Percentiles rank a stretch among this genome's conserved stretches.
phyloP scores from a whole-genome alignment of 2,113 vertebrate species.

The Diphyllodes magnificus region DNA sequence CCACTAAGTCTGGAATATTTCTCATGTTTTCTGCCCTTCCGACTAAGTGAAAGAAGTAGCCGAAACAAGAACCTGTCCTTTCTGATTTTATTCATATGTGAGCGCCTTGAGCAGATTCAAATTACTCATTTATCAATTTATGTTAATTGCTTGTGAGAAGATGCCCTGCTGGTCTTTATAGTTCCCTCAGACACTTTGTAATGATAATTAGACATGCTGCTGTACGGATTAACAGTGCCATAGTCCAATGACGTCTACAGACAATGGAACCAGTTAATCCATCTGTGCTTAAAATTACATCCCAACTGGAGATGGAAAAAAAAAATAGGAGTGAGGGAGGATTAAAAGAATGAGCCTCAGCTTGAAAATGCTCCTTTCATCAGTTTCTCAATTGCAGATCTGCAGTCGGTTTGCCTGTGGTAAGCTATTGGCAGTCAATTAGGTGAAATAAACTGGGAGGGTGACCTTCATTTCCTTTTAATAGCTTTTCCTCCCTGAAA shows the following conservation, averaged over 20 bases:
- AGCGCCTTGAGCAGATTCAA: slow-evolving; percentile 75
- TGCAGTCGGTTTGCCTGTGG: slow-evolving; percentile 75
- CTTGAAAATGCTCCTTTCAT: slow-evolving; percentile 83
- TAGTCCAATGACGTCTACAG: slow-evolving; percentile 75
- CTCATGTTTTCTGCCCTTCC: slow-evolving; percentile 66
- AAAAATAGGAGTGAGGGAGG: slow-evolving; percentile 73
- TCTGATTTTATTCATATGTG: slow-evolving; percentile 80
- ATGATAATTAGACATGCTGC: slow-evolving; percentile 89
- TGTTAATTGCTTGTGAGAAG: slow-evolving; percentile 91
- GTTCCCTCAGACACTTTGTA: slow-evolving; percentile 85
- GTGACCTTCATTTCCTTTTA: slow-evolving; percentile 96
- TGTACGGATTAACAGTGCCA: slow-evolving; percentile 80
- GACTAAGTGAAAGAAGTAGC: slow-evolving; percentile 61
- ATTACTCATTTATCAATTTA: slow-evolving; percentile 90
- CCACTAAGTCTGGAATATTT: slow-evolving; percentile 47
- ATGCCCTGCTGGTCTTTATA: slow-evolving; percentile 85
- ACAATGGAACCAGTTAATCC: slow-evolving; percentile 88
- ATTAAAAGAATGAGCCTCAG: slow-evolving; percentile 83
- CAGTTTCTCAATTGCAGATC: slow-evolving; percentile 82
- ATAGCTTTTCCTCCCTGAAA: slow-evolving; percentile 85
- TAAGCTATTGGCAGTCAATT: slow-evolving; percentile 92
- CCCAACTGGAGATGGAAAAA: slow-evolving; percentile 78
- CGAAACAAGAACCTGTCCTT: slow-evolving; percentile 67
- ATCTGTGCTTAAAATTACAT: slow-evolving; percentile 87
- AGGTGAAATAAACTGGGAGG: slow-evolving; percentile 96